Evolutionary conservation across 2,113 vertebrate species (phyloP).

Genomic region (Pandion haliaetus): DNA sequence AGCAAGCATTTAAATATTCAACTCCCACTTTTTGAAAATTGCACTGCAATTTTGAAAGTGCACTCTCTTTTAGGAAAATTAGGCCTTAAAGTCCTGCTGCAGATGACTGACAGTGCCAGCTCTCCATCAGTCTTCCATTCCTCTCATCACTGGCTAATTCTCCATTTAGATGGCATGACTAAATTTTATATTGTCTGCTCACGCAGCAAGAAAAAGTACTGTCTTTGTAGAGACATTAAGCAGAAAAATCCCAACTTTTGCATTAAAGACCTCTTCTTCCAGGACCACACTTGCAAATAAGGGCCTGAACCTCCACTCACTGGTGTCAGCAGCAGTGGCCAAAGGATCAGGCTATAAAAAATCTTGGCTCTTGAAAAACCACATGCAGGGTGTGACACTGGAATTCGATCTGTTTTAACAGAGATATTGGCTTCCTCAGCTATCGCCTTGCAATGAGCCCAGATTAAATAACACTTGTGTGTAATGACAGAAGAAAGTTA

Average conservation of each 20-base stretch:
- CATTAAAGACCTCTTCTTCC: not conserved
- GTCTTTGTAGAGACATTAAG: not conserved
- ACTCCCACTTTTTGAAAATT: slow-evolving; percentile 67
- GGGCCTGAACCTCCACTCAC: not conserved
- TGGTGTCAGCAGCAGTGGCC: not conserved
- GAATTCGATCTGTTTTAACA: not conserved
- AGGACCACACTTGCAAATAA: not conserved
- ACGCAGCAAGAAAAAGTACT: slow-evolving; percentile 23
- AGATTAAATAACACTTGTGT: not conserved
- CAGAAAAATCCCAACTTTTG: not conserved
- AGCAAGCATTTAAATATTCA: slow-evolving; percentile 62
- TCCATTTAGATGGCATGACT: slow-evolving; percentile 48
- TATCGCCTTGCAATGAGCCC: not conserved
- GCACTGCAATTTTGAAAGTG: slow-evolving; percentile 68
- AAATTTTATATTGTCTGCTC: slow-evolving; percentile 56
- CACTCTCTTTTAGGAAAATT: slow-evolving; percentile 67
- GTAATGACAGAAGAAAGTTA: not conserved
- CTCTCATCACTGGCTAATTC: slow-evolving; percentile 61
- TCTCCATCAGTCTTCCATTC: slow-evolving; percentile 51
- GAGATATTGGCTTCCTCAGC: not conserved
- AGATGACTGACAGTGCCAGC: slow-evolving; percentile 56
- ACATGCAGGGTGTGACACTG: not conserved
- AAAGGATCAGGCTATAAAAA: not conserved
- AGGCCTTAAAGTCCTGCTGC: slow-evolving; percentile 66
- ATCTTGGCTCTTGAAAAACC: not conserved